Base-by-base conservation (phyloP, 2,113 vertebrate genomes). In the Hucho hucho region DNA sequence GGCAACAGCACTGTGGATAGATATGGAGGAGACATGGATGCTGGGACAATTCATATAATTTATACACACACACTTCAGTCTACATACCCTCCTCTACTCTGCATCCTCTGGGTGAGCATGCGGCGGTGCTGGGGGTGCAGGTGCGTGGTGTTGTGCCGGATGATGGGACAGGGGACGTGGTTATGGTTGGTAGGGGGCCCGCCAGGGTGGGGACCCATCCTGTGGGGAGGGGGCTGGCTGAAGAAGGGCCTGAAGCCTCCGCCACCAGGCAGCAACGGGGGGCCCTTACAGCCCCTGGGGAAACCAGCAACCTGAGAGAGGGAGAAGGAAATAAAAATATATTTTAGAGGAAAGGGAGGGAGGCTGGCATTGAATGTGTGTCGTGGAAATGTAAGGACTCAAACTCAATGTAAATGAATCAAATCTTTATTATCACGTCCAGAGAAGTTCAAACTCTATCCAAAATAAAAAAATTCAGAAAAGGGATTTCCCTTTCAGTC, bases 81-180 rank as follows among this genome's bases (percentile, higher is more conserved):
- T 56, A 61, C 58, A 84, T 72, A 89, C 69, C 88, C 95, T 93
- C 87, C 95, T 58, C 96, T 87, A 84, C 84, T 97, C 90, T 97
- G 96, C 90, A 98, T 95, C 46, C 96, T 94, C 91, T 98, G 97
- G 49, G 95, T 95, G 64, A 98, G 90, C 79, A 98, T 94, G 20
- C 97, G 93, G 0, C 96, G 95, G 77, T 98, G 97, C 90, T 99
- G 97, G 0, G 97, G 97, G 79, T 99, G 97, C 3, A 99, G 90
- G 74, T 98, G 96, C 72, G 96, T 99, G 2, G 97, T 97, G 79
- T 97, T 97, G 1, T 97, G 94, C n/a, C 95, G 89, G 70, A 97
- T 93, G 69, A 28, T 16, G 22, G 64, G 58, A 61, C n/a, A 22
- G n/a, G 58, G 6, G 6, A 61, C n/a, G 58, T 61, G 58, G 53